Evolutionary conservation across 2,797 vertebrate species (phyloP).

Genomic region (Meriones psammophilus): DNA sequence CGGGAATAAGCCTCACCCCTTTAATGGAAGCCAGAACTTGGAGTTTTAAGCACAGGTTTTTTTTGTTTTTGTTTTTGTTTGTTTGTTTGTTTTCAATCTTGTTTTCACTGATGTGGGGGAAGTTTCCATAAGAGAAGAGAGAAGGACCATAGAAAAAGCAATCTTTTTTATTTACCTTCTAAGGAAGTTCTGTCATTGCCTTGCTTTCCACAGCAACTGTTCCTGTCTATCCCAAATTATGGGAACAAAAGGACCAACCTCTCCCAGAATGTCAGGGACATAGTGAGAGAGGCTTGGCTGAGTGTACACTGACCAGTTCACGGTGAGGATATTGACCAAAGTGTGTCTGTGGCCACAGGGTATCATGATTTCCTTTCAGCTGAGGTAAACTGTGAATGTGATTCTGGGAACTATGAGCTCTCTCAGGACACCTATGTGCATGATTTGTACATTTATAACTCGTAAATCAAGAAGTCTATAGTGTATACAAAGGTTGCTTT

Average conservation of each 20-base stretch:
- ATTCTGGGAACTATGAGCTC: neutral
- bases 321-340: too few relatives aligned
- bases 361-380: neutral
- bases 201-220: neutral
- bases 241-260: neutral
- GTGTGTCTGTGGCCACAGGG: neutral
- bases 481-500: neutral
- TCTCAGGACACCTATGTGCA: neutral
- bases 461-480: slow-evolving; percentile 24
- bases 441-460: neutral
- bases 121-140: slow-evolving; percentile 32
- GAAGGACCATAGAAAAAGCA: slow-evolving; percentile 18
- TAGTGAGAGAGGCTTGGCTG: neutral
- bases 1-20: neutral
- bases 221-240: neutral
- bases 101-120: neutral
- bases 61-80: neutral
- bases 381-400: neutral
- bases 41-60: slow-evolving; percentile 59
- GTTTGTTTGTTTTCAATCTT: slow-evolving; percentile 8
- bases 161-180: neutral
- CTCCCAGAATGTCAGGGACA: neutral
- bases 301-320: neutral
- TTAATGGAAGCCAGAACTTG: slow-evolving; percentile 2
- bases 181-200: neutral